A percentile compares a stretch with the other conserved stretches of the same genome.
These are phyloP conservation scores for Enteromius viviparus DNA, from an alignment of 2,797 vertebrate species.

Conservation along the genomic window DNA sequence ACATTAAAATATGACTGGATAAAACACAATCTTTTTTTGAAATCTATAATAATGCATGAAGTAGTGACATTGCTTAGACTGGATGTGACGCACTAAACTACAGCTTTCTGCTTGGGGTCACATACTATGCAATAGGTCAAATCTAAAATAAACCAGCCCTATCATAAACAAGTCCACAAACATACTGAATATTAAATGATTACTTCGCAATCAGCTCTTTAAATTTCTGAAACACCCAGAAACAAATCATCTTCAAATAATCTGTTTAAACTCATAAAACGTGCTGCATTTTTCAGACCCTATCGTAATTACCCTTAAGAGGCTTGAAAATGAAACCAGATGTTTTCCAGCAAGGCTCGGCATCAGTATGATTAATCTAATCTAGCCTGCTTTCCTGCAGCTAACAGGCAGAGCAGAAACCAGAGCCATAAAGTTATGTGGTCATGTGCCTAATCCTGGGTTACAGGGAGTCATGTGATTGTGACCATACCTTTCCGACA, in stretches of 20 bases:
- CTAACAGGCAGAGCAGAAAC: slow-evolving; percentile 25
- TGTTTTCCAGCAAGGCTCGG: slow-evolving; percentile 28
- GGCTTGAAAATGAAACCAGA: slow-evolving; percentile 33
- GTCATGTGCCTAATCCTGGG: slow-evolving; percentile 52
- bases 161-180: background rate
- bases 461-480: slow-evolving; percentile 40
- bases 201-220: background rate
- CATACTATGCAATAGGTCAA: background rate
- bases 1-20: background rate
- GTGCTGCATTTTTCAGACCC: background rate
- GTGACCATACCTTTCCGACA: slow-evolving; percentile 85
- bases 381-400: slow-evolving; percentile 45
- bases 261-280: slow-evolving; percentile 8
- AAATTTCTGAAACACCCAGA: background rate
- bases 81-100: background rate
- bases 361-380: slow-evolving; percentile 56
- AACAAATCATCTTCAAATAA: slow-evolving; percentile 1
- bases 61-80: background rate
- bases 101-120: background rate
- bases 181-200: background rate
- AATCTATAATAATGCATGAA: no score
- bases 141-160: background rate
- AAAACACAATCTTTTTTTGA: no score
- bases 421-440: background rate
- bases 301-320: slow-evolving; percentile 13